These are phyloP conservation scores for Chaenocephalus aceratus DNA, from an alignment of 2,113 vertebrate species.

Conservation along the genomic window DNA sequence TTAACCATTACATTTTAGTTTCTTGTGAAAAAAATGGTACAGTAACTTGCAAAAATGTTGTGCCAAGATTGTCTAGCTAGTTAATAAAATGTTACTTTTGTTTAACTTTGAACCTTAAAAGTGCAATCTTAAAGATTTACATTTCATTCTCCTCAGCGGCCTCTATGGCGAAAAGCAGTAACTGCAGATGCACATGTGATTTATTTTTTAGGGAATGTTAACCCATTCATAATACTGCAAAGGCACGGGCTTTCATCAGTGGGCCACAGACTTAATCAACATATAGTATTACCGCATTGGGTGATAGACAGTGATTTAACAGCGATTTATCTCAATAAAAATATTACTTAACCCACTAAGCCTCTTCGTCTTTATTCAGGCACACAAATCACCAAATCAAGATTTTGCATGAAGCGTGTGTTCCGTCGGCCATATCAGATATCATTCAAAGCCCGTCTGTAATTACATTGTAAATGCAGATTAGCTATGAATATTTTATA, in stretches of 20 bases:
- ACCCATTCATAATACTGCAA: too few species aligned
- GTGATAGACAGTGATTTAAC: too few species aligned
- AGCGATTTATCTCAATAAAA: too few species aligned
- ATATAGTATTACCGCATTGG: too few species aligned
- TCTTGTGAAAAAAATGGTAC: background rate
- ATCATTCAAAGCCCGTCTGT: slow-evolving; percentile 77
- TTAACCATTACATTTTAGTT: background rate
- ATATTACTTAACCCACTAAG: slow-evolving; percentile 2
- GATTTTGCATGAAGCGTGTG: slow-evolving; percentile 65
- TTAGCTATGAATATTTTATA: slow-evolving; percentile 85
- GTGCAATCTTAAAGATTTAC: too few species aligned
- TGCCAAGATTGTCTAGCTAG: background rate
- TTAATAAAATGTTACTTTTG: background rate
- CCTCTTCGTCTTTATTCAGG: slow-evolving; percentile 58
- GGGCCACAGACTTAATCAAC: too few species aligned
- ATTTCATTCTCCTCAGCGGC: too few species aligned
- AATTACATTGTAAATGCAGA: slow-evolving; percentile 85
- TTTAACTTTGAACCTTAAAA: too few species aligned
- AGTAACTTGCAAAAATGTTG: background rate
- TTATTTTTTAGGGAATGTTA: too few species aligned
- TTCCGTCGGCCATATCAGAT: slow-evolving; percentile 73
- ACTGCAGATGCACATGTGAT: too few species aligned
- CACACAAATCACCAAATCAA: slow-evolving; percentile 67
- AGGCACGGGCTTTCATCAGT: too few species aligned
- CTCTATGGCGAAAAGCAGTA: too few species aligned